Base-by-base conservation (phyloP, 23 tunicate species). In the Trididemnum miniatum region DNA sequence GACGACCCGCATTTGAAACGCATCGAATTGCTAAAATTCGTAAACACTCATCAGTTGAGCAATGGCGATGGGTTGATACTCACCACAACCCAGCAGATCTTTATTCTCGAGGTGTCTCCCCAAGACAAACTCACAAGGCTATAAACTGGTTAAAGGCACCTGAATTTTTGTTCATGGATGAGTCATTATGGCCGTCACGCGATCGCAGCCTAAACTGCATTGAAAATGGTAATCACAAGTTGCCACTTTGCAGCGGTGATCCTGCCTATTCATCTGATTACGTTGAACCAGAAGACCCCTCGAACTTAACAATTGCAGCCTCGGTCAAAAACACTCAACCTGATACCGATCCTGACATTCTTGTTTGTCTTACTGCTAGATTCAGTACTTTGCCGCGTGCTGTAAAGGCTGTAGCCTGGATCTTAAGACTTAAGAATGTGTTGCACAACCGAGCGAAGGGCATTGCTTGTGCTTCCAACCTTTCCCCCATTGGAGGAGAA, bases 51-150 rank as follows among this genome's bases (percentile, higher is more conserved):
- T 26, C 15, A 1, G n/a, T 57, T n/a, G 18, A 25, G 20, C 57
- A 83, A 33, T 83, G 82, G 87, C 71, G 51, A 34, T 31, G 77
- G 38, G 82, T 83, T 2, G 54, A 57, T 25, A 75, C 87, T 5
- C 20, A 38, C 37, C 34, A 33, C 25, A 78, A 74, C 35, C 60
- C 80, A 12, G 29, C 30, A 37, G 80, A 74, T 31, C 60, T 20
- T 12, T 28, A 28, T 26, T 74, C 80, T 20, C 34, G 80, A 5
- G 60, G 60, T 2, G 32, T 39, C 4, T 24, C 35, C 18, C 80
- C 60, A 15, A 38, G 26, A 7, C 5, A 12, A 39, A 5, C 39
- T n/a, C 7, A 49, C 62, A 74, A 74, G 30, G 80, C 80, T 20
- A 20, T 3, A 29, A 40, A 39, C 9, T 74, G 59, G 80, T 26